Evolutionary conservation across 2,888 invertebrate genomes (phyloP).

Genomic region (Theretra japonica): DNA sequence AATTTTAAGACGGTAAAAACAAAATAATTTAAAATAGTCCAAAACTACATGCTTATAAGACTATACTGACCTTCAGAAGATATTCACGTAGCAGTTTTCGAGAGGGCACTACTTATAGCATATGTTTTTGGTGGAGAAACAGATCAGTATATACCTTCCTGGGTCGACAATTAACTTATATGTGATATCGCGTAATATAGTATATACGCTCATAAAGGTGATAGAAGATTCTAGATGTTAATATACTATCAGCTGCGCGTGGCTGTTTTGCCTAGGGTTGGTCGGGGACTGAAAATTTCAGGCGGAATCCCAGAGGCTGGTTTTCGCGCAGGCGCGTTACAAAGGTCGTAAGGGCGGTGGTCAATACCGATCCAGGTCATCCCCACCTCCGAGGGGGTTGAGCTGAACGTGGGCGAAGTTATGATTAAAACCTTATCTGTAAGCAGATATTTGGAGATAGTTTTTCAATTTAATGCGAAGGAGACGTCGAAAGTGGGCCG

Average conservation of each 20-base stretch:
- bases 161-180: constrained; percentile 66
- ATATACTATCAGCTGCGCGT: constrained; percentile 39
- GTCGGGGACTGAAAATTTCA: constrained; percentile 58
- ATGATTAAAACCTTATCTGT: constrained; percentile 25
- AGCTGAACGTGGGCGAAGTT: constrained; percentile 7
- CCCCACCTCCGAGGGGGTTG: constrained; percentile 32
- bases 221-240: constrained; percentile 32
- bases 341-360: constrained; percentile 68
- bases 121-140: constrained; percentile 80
- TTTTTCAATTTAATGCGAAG: constrained; percentile 8
- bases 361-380: constrained; percentile 65
- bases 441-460: constrained; percentile 14
- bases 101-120: constrained; percentile 74
- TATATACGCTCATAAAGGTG: constrained; percentile 34
- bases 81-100: constrained; percentile 33
- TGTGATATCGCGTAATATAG: constrained; percentile 51
- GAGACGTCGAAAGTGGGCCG: not conserved
- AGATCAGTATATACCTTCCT: constrained; percentile 68
- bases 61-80: constrained; percentile 40
- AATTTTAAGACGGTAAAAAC: not conserved
- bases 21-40: not conserved
- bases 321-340: constrained; percentile 64
- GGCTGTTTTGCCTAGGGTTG: constrained; percentile 49
- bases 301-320: constrained; percentile 49
- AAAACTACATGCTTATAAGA: not conserved